These are phyloP conservation scores for Agriopis marginaria DNA, from an alignment of 2,888 invertebrate genomes.

Conservation along the genomic window DNA sequence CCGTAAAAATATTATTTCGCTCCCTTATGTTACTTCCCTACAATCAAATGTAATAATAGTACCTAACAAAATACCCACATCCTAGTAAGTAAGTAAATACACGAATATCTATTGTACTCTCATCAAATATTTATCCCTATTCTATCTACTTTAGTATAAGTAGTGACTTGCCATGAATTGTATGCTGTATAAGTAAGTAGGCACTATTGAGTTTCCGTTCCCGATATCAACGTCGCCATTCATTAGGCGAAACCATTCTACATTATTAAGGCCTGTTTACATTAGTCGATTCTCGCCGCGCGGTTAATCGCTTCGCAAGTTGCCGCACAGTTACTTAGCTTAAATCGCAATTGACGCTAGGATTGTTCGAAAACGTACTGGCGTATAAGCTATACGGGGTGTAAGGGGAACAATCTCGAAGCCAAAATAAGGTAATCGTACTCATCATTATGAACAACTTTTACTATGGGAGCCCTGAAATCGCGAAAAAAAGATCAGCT, in stretches of 20 bases:
- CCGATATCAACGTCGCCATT: slow-evolving; percentile 6
- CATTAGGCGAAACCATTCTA: slow-evolving; percentile 6
- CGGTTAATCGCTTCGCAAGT: too few species aligned
- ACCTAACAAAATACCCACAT: neutral
- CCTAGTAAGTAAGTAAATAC: neutral
- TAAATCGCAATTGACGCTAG: too few species aligned
- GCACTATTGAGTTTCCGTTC: slow-evolving; percentile 4
- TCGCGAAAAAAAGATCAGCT: too few species aligned
- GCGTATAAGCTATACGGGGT: too few species aligned
- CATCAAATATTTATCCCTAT: slow-evolving; percentile 5
- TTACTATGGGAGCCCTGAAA: too few species aligned
- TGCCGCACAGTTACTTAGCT: too few species aligned
- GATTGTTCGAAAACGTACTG: too few species aligned
- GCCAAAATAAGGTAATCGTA: too few species aligned
- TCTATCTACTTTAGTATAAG: neutral
- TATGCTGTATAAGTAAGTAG: neutral
- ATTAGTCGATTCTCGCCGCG: neutral
- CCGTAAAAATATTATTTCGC: too few species aligned
- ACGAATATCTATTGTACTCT: slow-evolving; percentile 5
- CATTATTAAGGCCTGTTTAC: neutral
- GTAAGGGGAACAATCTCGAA: too few species aligned
- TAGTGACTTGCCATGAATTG: neutral
- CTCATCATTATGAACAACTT: too few species aligned
- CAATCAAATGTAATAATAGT: slow-evolving; percentile 2
- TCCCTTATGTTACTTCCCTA: too few species aligned